Evolutionary conservation across 2,113 vertebrate genomes (phyloP), one percentile per base, ranked within the genome.

Genomic region (Channa maculata): DNA sequence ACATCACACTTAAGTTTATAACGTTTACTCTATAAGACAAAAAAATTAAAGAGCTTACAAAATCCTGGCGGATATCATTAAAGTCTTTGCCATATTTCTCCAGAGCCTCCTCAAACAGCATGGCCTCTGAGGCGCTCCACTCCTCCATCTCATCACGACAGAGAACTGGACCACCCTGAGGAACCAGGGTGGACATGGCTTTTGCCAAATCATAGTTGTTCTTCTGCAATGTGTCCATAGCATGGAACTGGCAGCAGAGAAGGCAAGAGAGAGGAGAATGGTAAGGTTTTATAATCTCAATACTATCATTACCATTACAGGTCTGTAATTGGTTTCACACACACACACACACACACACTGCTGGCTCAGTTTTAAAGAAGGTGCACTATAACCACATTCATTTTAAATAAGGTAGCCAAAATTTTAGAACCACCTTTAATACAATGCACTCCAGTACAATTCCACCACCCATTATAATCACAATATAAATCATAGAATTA

Each of bases 71-170:
- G 74, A 97, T 97, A 69, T 97, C 97, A 6, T 96, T 98, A 86
- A 98, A 98, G 73, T 97, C 96, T 78, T 97, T 97, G 72, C 96
- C 96, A 0, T 98, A 98, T 76, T 98, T 98, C 77, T 98, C 97
- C 65, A 98, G 91, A 0, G 97, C 97, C 84, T 98, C 97, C 68
- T 98, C 97, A 8, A 98, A 98, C 0, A 98, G 91, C 96, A 97
- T 97, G 77, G 97, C 97, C 84, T 98, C 96, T 0, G 96, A 98
- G 12, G 97, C 96, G 1, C 96, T 97, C 97, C 97, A 98, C 70
- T 98, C 97, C 81, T 98, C 97, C 97, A 98, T 98, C 92, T 98
- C 97, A 24, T 98, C 97, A 0, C 97, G 94, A 79, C 97, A 98
- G 1, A 98, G 91, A 72, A 98, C 97, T 0, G 97, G 97, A 0